Conservation (phyloP, 1,140 invertebrate species). For the Cepaea nemoralis region DNA sequence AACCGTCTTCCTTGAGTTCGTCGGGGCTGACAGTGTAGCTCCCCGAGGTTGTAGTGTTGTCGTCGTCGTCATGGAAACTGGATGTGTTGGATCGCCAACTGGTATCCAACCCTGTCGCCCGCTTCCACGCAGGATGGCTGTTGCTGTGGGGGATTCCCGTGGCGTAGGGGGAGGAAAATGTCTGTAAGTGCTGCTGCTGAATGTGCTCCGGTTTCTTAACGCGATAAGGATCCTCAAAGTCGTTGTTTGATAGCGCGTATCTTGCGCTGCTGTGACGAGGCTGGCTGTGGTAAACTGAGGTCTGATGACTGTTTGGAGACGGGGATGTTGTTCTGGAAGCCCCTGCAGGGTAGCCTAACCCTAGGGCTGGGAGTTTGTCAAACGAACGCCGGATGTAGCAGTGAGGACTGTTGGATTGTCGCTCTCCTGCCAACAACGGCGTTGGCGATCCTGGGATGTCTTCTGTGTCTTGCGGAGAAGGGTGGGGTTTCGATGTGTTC, state of each 20-base stretch:
- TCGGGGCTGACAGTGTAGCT: slow-evolving; percentile 64
- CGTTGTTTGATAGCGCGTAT: slow-evolving; percentile 1
- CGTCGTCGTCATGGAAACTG: slow-evolving; percentile 54
- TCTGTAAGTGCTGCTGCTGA: neutral
- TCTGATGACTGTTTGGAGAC: neutral
- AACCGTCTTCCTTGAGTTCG: slow-evolving; percentile 52
- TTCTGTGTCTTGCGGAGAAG: neutral
- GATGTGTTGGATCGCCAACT: slow-evolving; percentile 34
- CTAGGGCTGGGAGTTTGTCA: slow-evolving; percentile 39
- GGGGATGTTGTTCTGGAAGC: slow-evolving; percentile 12
- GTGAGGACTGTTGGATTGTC: slow-evolving; percentile 6
- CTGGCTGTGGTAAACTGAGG: neutral
- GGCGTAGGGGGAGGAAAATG: slow-evolving; percentile 29
- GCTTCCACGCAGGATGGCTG: slow-evolving; percentile 38
- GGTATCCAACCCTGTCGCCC: slow-evolving; percentile 39
- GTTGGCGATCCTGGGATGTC: slow-evolving; percentile 16
- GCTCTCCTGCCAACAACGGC: neutral
- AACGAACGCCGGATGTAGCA: slow-evolving; percentile 39
- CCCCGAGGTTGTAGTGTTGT: slow-evolving; percentile 63
- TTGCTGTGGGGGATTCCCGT: slow-evolving; percentile 33
- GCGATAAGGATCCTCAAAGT: slow-evolving; percentile 16
- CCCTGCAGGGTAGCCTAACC: slow-evolving; percentile 33
- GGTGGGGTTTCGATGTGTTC: neutral
- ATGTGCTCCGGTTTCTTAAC: neutral
- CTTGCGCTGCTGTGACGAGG: slow-evolving; percentile 9